phyloP scores from a whole-genome alignment of 2,113 vertebrate species.

The sheep (Ovis aries) region DNA sequence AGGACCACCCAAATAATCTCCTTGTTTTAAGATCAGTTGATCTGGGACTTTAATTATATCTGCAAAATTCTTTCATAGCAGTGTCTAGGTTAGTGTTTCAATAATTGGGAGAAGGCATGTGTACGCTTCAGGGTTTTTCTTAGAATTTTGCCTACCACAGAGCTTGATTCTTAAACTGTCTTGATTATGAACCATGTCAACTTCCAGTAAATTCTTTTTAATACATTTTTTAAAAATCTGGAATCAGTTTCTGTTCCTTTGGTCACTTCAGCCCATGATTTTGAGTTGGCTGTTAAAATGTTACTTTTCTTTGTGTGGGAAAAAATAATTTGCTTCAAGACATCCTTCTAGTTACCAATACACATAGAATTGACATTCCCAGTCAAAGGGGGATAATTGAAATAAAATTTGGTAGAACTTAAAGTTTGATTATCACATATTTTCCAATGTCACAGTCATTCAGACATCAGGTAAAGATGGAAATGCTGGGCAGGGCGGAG shows the following conservation, averaged over 20 bases:
- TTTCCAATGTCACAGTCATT: not conserved
- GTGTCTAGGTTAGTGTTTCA: not conserved
- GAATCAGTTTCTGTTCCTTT: not conserved
- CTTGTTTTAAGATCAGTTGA: constrained; percentile 5
- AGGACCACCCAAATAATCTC: not conserved
- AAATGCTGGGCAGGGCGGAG: not conserved
- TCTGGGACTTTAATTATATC: not conserved
- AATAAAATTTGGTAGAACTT: not conserved
- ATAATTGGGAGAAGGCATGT: not conserved
- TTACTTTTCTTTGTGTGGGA: not conserved
- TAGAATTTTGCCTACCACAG: not conserved
- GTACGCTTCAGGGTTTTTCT: not conserved
- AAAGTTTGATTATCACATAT: not conserved
- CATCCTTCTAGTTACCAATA: not conserved
- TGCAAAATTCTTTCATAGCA: not conserved
- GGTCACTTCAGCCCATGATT: not conserved
- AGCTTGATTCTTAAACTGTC: not conserved
- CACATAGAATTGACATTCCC: not conserved
- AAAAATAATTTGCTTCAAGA: not conserved
- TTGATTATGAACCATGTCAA: not conserved
- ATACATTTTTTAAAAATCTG: constrained; percentile 16
- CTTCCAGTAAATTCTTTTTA: constrained; percentile 8
- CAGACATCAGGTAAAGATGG: not conserved
- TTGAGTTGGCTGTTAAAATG: not conserved
- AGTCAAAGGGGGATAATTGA: not conserved